Base-by-base conservation (phyloP, 1,140 invertebrate genomes). In the Phymorhynchus buccinoides region DNA sequence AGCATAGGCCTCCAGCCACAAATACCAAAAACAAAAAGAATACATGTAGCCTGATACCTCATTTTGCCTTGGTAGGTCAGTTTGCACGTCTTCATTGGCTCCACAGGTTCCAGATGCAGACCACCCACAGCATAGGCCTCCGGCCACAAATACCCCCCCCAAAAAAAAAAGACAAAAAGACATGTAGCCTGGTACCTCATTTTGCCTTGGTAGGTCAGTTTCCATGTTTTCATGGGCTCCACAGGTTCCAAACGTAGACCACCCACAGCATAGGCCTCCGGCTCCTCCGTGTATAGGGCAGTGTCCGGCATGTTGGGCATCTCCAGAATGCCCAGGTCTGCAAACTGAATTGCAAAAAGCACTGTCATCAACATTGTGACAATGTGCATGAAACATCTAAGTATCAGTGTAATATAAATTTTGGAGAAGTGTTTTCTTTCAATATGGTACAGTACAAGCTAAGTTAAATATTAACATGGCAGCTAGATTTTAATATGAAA, bases 161-260 rank as follows among this genome's bases (percentile, higher is more conserved):
- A n/a, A n/a, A n/a, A n/a, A n/a, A n/a, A n/a, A n/a, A n/a, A n/a
- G n/a, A n/a, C n/a, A n/a, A n/a, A n/a, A n/a, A n/a, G n/a, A n/a
- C n/a, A n/a, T n/a, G n/a, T n/a, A n/a, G n/a, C n/a, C n/a, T n/a
- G n/a, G 14, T 41, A 75, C 96, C 94, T 95, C 94, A 96, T 95
- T 89, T 95, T 93, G 52, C 96, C 96, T 85, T 94, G 94, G 90
- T 95, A 96, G 3, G 93, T 88, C 0, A 96, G 86, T 75, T 92
- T 94, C 96, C 96, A 96, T 84, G 93, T 94, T 87, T 94, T 94
- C 96, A 96, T 96, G 2, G 96, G 95, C 87, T 95, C 94, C 0
- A 96, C 90, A 0, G 95, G 94, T 35, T 94, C 94, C 22, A 96
- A 93, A 39, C 91, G 92, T n/a, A 96, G 92, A 0, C 96, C 96